Base-by-base conservation (phyloP, 2,797 vertebrate genomes). In the Denticeps clupeoides region DNA sequence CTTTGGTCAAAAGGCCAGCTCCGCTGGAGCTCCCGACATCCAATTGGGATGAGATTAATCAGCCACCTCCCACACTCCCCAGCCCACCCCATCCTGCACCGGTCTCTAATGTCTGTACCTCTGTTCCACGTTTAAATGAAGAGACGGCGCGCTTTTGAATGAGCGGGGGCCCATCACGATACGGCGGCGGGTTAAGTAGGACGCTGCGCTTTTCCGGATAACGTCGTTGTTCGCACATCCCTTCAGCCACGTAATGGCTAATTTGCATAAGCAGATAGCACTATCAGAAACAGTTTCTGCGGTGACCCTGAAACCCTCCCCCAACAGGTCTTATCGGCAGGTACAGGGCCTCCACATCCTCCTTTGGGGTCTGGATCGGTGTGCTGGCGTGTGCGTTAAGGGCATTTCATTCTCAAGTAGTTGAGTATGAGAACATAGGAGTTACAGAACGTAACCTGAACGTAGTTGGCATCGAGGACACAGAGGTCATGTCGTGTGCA, bases 251-350 rank as follows among this genome's bases (percentile, higher is more conserved):
- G 86, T 81, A 82, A 81, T 73, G 59, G 69, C 62, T 74, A 75
- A 84, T 86, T 82, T 84, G 82, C 82, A 83, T 86, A 81, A 77
- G 76, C 74, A 82, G 81, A 84, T 83, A 82, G 76, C 54, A 52
- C 75, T 83, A 82, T 83, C 81, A 69, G 70, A 55, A 77, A 69
- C 55, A 59, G 74, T 71, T 79, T 74, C 77, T 71, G 68, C 29
- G 56, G 70, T 83, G 79, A 84, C 79, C 82, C 79, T 73, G 73
- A 71, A 69, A 52, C 53, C 35, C 56, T 49, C 53, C 59, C 54
- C 6, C 41, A 28, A 35, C 24, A 23, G 22, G 16, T 40, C 55
- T 56, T 58, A 60, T 61, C 62, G 22, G 32, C 49, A 53, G 37
- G 31, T 49, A 61, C 58, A 60, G 27, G 43, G 49, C 41, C 58